Evolutionary conservation across 2,113 vertebrate species (phyloP).

Genomic region (Prionailurus viverrinus): DNA sequence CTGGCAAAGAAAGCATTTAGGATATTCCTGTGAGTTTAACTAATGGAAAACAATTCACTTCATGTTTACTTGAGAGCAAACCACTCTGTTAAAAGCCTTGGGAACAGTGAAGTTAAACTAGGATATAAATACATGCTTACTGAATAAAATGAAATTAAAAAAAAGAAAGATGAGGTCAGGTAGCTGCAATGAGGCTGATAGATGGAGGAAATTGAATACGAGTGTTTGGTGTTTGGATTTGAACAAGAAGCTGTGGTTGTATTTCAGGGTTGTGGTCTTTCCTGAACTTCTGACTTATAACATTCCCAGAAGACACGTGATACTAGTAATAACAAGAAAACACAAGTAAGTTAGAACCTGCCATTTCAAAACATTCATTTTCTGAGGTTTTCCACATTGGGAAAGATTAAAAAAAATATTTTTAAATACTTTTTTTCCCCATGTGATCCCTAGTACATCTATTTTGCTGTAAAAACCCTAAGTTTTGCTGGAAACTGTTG

Average conservation of each 20-base stretch:
- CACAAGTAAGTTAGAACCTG: constrained; percentile 24
- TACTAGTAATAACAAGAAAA: neutral
- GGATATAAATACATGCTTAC: neutral
- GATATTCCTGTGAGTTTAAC: neutral
- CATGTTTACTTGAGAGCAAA: neutral
- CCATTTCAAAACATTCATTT: constrained; percentile 38
- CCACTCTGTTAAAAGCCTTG: neutral
- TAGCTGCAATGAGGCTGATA: neutral
- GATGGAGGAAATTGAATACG: neutral
- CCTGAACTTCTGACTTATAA: constrained; percentile 16
- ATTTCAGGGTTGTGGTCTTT: neutral
- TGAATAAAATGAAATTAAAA: neutral
- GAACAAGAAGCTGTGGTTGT: neutral
- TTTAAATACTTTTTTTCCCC: neutral
- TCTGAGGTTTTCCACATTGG: constrained; percentile 39
- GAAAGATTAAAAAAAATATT: neutral
- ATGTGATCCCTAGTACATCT: neutral
- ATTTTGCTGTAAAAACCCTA: neutral
- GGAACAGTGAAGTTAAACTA: neutral
- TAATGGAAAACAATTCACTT: neutral
- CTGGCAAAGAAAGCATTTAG: neutral
- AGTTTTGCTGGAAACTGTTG: neutral
- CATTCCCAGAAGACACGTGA: constrained; percentile 50
- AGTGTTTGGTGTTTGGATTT: constrained; percentile 1
- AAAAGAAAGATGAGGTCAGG: neutral